Evolutionary conservation across 1,140 invertebrate genomes (phyloP).

Genomic region (Zaprionus taronus): DNA sequence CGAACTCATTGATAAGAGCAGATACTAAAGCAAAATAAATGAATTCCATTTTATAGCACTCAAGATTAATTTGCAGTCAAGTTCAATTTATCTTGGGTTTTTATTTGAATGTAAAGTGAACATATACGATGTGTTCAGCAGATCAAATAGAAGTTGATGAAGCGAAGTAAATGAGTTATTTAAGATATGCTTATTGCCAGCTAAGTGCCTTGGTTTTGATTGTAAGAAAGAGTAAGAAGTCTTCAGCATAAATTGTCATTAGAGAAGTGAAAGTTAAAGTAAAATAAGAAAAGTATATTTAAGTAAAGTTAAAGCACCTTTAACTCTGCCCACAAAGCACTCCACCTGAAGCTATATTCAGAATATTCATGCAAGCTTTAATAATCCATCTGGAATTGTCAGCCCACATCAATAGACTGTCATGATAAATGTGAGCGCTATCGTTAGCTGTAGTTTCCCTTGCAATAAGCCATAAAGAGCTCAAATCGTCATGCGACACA

Average conservation of each 20-base stretch:
- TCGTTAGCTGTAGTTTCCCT: conserved; percentile 1
- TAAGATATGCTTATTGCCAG: too few relatives aligned
- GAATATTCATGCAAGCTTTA: not conserved
- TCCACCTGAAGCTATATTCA: not conserved
- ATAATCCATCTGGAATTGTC: not conserved
- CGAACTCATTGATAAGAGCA: not conserved
- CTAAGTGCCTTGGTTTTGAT: too few relatives aligned
- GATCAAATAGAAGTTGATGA: not conserved
- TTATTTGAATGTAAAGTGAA: not conserved
- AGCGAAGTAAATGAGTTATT: too few relatives aligned
- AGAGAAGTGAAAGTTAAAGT: too few relatives aligned
- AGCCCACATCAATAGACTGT: not conserved
- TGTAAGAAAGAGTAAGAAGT: too few relatives aligned
- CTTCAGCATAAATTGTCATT: not conserved
- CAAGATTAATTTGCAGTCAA: not conserved
- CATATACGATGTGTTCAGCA: not conserved
- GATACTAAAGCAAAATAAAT: not conserved
- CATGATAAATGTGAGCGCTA: not conserved
- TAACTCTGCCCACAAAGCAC: not conserved
- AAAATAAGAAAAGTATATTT: too few relatives aligned
- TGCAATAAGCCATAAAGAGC: conserved; percentile 45
- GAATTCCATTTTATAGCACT: not conserved
- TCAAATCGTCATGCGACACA: conserved; percentile 47
- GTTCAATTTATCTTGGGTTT: not conserved
- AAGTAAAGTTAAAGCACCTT: not conserved